phyloP scores from a whole-genome alignment of 2,888 invertebrate genomes.

The Conops quadrifasciatus region DNA sequence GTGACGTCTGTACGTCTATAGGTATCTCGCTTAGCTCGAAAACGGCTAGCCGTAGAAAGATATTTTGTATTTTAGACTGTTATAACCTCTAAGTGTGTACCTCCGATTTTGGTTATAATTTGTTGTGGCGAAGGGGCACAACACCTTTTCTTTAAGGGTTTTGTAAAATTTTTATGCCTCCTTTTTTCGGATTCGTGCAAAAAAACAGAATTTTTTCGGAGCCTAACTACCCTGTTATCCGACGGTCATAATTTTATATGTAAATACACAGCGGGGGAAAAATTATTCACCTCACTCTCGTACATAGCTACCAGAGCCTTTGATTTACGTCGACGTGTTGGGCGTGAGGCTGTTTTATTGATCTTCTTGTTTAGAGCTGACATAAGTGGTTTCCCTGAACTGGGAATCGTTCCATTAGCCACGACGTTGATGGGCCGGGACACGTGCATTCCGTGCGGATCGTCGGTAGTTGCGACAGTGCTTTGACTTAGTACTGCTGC shows the following conservation, averaged over 20 bases:
- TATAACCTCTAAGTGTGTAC: too few species aligned
- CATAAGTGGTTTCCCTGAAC: slow-evolving; percentile 62
- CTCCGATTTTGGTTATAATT: too few species aligned
- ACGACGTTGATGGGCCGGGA: slow-evolving; percentile 49
- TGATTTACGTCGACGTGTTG: slow-evolving; percentile 62
- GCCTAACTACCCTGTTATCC: too few species aligned
- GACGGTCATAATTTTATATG: not conserved
- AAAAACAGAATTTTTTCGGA: too few species aligned
- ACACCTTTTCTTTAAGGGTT: too few species aligned
- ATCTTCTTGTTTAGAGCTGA: slow-evolving; percentile 60
- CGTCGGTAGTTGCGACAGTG: slow-evolving; percentile 23
- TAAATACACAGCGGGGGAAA: slow-evolving; percentile 39
- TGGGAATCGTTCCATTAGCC: slow-evolving; percentile 63
- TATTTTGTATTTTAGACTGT: too few species aligned
- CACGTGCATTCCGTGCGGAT: slow-evolving; percentile 28
- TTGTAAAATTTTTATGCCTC: too few species aligned
- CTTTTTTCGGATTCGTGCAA: too few species aligned
- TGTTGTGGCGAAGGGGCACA: too few species aligned
- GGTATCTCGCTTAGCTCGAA: too few species aligned
- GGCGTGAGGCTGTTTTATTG: slow-evolving; percentile 55
- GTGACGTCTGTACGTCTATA: too few species aligned
- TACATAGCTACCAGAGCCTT: slow-evolving; percentile 68
- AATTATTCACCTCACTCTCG: slow-evolving; percentile 68
- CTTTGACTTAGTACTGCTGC: slow-evolving; percentile 4
- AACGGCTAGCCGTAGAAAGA: too few species aligned